Evolutionary conservation across 1,140 invertebrate genomes (phyloP).

Genomic region (Alviniconcha marisindica): DNA sequence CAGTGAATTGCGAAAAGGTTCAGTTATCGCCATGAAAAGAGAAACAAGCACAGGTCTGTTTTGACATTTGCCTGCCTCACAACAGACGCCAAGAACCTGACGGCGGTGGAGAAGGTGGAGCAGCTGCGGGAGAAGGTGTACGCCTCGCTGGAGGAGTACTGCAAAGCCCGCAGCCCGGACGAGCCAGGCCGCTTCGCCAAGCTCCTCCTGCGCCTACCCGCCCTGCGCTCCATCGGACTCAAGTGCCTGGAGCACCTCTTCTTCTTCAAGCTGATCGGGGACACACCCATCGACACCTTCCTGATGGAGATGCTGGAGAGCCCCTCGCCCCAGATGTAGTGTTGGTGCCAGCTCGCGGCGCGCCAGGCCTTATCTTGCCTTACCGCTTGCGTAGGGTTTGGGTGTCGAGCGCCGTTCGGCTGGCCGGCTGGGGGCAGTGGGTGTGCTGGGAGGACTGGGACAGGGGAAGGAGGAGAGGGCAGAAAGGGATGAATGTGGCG

Average conservation of each 20-base stretch:
- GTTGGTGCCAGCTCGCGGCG: no score
- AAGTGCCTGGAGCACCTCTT: slow-evolving; percentile 97
- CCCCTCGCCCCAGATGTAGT: slow-evolving; percentile 56
- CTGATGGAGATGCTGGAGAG: slow-evolving; percentile 82
- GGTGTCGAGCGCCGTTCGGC: no score
- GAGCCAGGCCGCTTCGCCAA: slow-evolving; percentile 97
- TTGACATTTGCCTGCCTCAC: slow-evolving; percentile 47
- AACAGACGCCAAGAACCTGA: slow-evolving; percentile 91
- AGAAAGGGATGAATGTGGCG: no score
- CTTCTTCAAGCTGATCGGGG: slow-evolving; percentile 91
- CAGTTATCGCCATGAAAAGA: no score
- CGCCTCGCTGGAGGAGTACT: slow-evolving; percentile 95
- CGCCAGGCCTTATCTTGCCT: no score
- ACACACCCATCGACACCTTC: slow-evolving; percentile 78
- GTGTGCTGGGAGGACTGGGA: no score
- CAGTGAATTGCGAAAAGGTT: no score
- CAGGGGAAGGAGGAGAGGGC: no score
- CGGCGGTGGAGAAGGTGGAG: slow-evolving; percentile 89
- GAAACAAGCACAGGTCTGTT: no score
- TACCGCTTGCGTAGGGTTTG: no score
- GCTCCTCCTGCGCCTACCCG: slow-evolving; percentile 92
- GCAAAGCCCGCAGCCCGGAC: slow-evolving; percentile 88
- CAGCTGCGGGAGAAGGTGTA: slow-evolving; percentile 95
- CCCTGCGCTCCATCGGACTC: slow-evolving; percentile 93
- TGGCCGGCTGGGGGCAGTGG: no score